Conservation (phyloP, 23 tunicate genomes). For the Botrylloides violaceus region DNA sequence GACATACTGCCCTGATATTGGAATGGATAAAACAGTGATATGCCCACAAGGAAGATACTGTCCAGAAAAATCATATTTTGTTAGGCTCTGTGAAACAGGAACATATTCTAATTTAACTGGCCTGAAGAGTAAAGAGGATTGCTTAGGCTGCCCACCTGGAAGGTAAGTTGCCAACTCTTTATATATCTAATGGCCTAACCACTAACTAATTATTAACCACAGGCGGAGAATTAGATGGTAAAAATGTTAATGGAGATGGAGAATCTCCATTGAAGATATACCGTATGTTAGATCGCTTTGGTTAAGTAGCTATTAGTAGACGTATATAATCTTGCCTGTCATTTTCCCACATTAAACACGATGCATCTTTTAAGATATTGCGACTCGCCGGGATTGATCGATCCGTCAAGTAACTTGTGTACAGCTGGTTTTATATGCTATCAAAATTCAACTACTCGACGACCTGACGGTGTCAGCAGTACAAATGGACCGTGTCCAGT, state of each 20-base stretch:
- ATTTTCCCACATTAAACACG: too few relatives aligned
- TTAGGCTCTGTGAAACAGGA: slow-evolving; percentile 37
- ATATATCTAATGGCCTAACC: neutral
- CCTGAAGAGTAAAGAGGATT: slow-evolving; percentile 14
- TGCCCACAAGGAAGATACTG: slow-evolving; percentile 82
- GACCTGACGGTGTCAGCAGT: slow-evolving; percentile 18
- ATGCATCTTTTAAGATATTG: slow-evolving; percentile 45
- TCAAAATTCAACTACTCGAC: neutral
- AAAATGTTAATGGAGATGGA: too few relatives aligned
- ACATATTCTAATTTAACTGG: slow-evolving; percentile 53
- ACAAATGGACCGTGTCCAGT: slow-evolving; percentile 81
- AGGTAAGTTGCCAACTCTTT: too few relatives aligned
- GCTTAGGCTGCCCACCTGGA: slow-evolving; percentile 75
- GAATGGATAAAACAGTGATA: slow-evolving; percentile 27
- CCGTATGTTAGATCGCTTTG: too few relatives aligned
- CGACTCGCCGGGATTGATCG: slow-evolving; percentile 22
- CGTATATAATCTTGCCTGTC: too few relatives aligned
- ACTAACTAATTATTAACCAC: too few relatives aligned
- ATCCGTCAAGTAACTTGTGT: slow-evolving; percentile 51
- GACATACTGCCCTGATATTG: slow-evolving; percentile 35
- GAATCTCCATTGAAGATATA: too few relatives aligned
- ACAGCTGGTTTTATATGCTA: slow-evolving; percentile 55
- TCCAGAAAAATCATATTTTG: slow-evolving; percentile 3
- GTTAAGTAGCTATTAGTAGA: too few relatives aligned
- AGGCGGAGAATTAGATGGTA: too few relatives aligned